Percentiles rank a stretch among this genome's conserved stretches.
Evolutionary conservation across 2,888 invertebrate species (phyloP).

Genomic region (Minunthozetes semirufus): DNA sequence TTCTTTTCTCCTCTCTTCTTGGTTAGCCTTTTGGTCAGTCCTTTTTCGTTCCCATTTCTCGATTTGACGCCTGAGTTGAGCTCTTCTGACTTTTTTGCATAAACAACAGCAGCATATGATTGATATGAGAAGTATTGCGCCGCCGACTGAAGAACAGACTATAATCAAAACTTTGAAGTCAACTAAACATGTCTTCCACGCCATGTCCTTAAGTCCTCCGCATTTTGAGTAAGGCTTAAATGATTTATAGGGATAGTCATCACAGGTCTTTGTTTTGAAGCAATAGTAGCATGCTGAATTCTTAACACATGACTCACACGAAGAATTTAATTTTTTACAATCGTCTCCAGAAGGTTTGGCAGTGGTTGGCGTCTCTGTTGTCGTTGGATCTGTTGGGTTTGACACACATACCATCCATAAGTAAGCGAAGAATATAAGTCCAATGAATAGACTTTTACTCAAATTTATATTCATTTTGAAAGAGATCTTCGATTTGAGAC

Average conservation of each 20-base stretch:
- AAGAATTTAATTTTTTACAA: background rate
- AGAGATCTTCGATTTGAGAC: no score
- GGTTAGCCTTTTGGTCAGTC: background rate
- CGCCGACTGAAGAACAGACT: conserved; percentile 25
- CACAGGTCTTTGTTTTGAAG: background rate
- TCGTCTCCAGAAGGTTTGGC: background rate
- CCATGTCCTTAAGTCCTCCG: background rate
- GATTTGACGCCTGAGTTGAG: background rate
- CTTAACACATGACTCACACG: conserved; percentile 22
- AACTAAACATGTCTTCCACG: conserved; percentile 23
- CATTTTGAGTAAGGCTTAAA: background rate
- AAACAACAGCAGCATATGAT: conserved; percentile 22
- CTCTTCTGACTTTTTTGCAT: conserved; percentile 18
- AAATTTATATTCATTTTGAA: no score
- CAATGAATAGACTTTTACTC: no score
- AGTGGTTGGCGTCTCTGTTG: background rate
- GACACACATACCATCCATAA: no score
- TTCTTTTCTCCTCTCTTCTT: background rate
- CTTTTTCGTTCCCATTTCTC: conserved; percentile 9
- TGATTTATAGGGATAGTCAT: background rate
- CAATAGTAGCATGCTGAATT: conserved; percentile 28
- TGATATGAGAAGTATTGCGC: background rate
- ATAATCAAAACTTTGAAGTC: conserved; percentile 25
- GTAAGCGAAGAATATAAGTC: no score
- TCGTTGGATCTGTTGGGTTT: background rate